Percentiles rank a stretch among this genome's conserved stretches.
Conservation (phyloP, 2,797 vertebrate species). For the Esox lucius region DNA sequence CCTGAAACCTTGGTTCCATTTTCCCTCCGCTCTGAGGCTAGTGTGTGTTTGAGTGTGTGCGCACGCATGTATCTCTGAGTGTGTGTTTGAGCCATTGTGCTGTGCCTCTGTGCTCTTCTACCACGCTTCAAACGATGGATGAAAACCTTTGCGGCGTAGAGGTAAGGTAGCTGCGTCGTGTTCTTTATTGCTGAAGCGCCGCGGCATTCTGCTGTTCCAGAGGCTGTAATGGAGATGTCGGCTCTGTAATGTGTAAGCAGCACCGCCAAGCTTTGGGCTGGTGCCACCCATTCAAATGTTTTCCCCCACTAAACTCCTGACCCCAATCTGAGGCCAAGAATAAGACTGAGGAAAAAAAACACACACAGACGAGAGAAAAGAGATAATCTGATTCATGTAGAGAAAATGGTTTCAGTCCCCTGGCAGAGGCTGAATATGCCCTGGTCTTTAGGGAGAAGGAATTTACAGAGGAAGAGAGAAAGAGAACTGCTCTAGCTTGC, state of each 20-base stretch:
- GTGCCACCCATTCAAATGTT: constrained; percentile 74
- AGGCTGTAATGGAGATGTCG: constrained; percentile 68
- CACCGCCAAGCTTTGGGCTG: constrained; percentile 65
- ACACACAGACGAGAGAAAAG: not conserved
- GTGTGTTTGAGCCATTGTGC: not conserved
- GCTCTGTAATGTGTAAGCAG: constrained; percentile 61
- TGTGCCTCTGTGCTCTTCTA: not conserved
- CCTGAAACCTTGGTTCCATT: constrained; percentile 30
- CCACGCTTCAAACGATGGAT: constrained; percentile 53
- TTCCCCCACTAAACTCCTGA: constrained; percentile 80
- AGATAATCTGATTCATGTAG: constrained; percentile 52
- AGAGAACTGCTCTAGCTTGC: not conserved
- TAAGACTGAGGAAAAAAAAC: constrained; percentile 38
- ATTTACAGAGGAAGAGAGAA: constrained; percentile 13
- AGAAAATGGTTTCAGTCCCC: constrained; percentile 32
- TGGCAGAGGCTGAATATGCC: constrained; percentile 24
- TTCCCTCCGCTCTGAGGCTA: constrained; percentile 10
- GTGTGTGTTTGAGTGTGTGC: not conserved
- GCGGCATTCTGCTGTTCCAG: constrained; percentile 60
- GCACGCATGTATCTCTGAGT: not conserved
- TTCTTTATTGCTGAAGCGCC: constrained; percentile 52
- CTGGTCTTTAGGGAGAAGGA: constrained; percentile 21
- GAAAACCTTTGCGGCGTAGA: not conserved
- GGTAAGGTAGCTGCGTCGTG: constrained; percentile 16
- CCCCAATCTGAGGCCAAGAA: constrained; percentile 75